Percentiles rank a stretch among this genome's conserved stretches.
Conservation (phyloP, 1,140 invertebrate genomes). For the Chelonus insularis region DNA sequence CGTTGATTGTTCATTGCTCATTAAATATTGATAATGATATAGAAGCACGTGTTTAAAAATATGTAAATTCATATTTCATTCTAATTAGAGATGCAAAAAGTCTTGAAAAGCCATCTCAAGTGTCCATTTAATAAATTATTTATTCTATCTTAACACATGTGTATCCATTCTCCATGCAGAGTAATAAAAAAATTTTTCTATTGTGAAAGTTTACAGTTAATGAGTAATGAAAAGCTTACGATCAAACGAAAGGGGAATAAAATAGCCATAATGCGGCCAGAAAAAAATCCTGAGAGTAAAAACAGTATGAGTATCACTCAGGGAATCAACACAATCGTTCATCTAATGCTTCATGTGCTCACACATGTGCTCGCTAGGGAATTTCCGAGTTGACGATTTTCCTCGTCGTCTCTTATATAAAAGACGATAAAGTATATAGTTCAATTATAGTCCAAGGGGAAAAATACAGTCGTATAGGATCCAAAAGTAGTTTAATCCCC, state of each 20-base stretch:
- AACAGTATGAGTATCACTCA: too few species aligned
- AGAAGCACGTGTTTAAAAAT: too few species aligned
- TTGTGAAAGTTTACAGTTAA: not conserved
- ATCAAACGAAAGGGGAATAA: not conserved
- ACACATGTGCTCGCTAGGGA: constrained; percentile 55
- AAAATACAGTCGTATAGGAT: not conserved
- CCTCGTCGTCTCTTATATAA: constrained; percentile 1
- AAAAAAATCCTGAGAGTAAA: not conserved
- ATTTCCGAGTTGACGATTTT: constrained; percentile 36
- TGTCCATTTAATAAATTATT: not conserved
- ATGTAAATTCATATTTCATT: too few species aligned
- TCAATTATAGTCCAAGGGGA: constrained; percentile 1
- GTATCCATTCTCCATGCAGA: not conserved
- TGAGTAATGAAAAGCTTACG: constrained; percentile 8
- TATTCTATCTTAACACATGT: not conserved
- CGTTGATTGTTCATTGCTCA: too few species aligned
- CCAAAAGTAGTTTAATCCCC: constrained; percentile 32
- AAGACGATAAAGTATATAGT: constrained; percentile 18
- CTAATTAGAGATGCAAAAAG: too few species aligned
- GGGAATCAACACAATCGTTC: constrained; percentile 35
- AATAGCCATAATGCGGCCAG: not conserved
- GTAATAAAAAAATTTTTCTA: not conserved
- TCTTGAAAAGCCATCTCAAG: too few species aligned
- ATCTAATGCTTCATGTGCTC: constrained; percentile 29
- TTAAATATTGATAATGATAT: too few species aligned